Percentiles rank a stretch among this genome's conserved stretches.
Conservation (phyloP, 1,140 invertebrate species). For the Drosophila ambigua region DNA sequence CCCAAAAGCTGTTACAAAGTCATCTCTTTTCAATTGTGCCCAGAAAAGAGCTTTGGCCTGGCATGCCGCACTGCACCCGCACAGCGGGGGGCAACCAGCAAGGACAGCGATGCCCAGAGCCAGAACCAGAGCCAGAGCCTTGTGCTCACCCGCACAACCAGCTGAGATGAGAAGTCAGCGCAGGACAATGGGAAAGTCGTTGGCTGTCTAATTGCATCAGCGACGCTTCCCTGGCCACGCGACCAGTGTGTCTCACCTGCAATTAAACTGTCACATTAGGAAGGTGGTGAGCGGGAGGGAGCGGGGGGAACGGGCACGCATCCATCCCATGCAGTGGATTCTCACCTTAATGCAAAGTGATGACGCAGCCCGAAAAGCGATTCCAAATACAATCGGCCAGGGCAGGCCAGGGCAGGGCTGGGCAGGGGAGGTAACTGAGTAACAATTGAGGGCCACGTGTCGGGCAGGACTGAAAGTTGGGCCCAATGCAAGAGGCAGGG, state of each 20-base stretch:
- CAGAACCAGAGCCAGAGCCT: neutral
- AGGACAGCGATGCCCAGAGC: slow-evolving; percentile 5
- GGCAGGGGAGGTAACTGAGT: neutral
- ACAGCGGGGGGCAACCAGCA: slow-evolving; percentile 18
- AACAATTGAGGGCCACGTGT: slow-evolving; percentile 54
- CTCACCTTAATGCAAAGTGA: slow-evolving; percentile 53
- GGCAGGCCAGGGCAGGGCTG: slow-evolving; percentile 5
- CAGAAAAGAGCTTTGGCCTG: slow-evolving; percentile 34
- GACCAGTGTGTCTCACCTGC: slow-evolving; percentile 74
- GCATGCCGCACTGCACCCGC: slow-evolving; percentile 44
- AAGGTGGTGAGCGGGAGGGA: slow-evolving; percentile 4
- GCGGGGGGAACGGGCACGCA: slow-evolving; percentile 20
- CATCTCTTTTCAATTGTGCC: slow-evolving; percentile 9
- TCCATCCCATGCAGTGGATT: slow-evolving; percentile 7
- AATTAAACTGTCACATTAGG: slow-evolving; percentile 83
- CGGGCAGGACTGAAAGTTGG: slow-evolving; percentile 46
- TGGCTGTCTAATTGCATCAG: slow-evolving; percentile 76
- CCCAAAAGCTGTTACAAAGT: slow-evolving; percentile 28
- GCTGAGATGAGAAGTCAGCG: slow-evolving; percentile 62
- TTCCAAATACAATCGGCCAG: slow-evolving; percentile 56
- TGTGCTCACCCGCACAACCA: slow-evolving; percentile 14
- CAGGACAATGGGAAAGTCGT: slow-evolving; percentile 77
- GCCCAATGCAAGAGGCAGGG: slow-evolving; percentile 18
- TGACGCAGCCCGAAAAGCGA: slow-evolving; percentile 74
- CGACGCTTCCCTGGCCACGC: slow-evolving; percentile 66